Conservation (phyloP, 2,113 vertebrate genomes). For the Diphyllodes magnificus region DNA sequence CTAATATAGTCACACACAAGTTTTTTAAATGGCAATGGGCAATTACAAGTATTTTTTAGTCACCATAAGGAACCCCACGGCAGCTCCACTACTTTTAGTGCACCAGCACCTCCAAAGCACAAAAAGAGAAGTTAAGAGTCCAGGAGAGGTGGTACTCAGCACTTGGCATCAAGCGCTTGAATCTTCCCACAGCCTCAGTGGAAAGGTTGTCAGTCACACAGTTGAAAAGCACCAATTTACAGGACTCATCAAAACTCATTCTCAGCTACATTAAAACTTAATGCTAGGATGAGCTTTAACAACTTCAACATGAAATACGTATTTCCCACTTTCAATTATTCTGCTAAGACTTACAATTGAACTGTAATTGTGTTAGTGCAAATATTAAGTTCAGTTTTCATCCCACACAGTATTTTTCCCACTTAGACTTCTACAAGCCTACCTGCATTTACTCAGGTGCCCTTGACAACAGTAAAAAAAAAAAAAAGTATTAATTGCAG, state of each 20-base stretch:
- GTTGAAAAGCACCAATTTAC: neutral
- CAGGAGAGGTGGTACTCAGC: neutral
- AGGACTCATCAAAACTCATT: neutral
- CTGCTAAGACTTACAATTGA: neutral
- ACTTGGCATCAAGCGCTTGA: accelerated
- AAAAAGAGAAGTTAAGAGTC: neutral
- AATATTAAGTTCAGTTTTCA: constrained; percentile 1
- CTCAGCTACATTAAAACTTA: neutral
- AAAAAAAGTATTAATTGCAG: neutral
- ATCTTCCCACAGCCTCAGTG: neutral
- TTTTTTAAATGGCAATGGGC: constrained; percentile 5
- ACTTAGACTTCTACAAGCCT: neutral
- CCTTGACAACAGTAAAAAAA: neutral
- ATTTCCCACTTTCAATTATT: neutral
- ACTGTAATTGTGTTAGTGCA: neutral
- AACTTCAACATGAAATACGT: neutral
- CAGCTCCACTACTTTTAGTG: neutral
- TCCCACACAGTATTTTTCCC: neutral
- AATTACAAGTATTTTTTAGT: neutral
- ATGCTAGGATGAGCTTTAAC: neutral
- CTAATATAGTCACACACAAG: neutral
- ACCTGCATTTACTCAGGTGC: neutral
- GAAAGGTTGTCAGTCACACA: neutral
- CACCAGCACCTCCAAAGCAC: neutral
- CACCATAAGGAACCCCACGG: neutral